Percentiles rank a stretch among this genome's conserved stretches.
Evolutionary conservation across 92 coral and sea anemone species (phyloP).

Genomic region (Porites rus): DNA sequence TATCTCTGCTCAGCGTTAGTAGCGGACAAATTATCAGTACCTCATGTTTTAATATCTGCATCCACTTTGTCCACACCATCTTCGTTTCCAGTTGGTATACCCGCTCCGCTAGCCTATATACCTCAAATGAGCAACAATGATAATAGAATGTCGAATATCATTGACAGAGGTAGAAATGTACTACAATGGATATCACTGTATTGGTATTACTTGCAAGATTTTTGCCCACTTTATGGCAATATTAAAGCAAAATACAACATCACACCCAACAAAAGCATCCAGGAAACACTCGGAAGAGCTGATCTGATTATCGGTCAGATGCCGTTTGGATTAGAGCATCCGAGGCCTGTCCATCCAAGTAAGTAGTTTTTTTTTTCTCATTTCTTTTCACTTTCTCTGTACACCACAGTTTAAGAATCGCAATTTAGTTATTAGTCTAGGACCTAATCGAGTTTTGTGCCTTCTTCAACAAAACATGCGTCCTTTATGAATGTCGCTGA

Average conservation of each 20-base stretch:
- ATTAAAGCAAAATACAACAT: slow-evolving; percentile 48
- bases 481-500: too few species aligned
- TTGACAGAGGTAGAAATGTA: slow-evolving; percentile 38
- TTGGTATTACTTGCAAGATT: neutral
- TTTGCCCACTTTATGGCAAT: slow-evolving; percentile 6
- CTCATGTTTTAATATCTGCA: slow-evolving; percentile 36
- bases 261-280: slow-evolving; percentile 47
- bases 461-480: too few species aligned
- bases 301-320: slow-evolving; percentile 45
- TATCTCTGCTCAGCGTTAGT: slow-evolving; percentile 52
- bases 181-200: neutral
- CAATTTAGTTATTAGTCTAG: too few species aligned
- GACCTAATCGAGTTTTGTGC: too few species aligned
- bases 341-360: slow-evolving; percentile 46
- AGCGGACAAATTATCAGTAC: slow-evolving; percentile 46
- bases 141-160: neutral
- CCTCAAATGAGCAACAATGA: slow-evolving; percentile 14
- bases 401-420: too few species aligned
- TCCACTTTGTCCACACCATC: slow-evolving; percentile 7
- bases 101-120: slow-evolving; percentile 33
- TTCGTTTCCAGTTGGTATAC: slow-evolving; percentile 1
- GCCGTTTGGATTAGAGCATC: slow-evolving; percentile 23
- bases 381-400: too few species aligned
- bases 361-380: neutral
- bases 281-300: slow-evolving; percentile 45